These are phyloP conservation scores for Lophius americanus DNA, from an alignment of 2,797 vertebrate species.

Conservation along the genomic window DNA sequence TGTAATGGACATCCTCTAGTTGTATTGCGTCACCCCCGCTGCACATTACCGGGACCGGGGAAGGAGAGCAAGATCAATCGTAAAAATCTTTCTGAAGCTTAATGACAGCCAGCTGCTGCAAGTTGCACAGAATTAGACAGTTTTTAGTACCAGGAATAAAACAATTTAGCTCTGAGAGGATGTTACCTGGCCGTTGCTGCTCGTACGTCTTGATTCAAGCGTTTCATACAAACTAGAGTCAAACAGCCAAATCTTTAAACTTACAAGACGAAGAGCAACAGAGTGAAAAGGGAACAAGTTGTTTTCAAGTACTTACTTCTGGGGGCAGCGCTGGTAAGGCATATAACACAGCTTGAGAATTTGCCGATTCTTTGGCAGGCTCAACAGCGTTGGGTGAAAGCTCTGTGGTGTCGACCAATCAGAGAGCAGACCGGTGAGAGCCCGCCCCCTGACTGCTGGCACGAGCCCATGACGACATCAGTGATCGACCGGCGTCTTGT, in stretches of 20 bases:
- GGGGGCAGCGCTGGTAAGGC: slow-evolving; percentile 15
- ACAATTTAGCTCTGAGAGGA: too few relatives aligned
- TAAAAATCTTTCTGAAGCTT: not conserved
- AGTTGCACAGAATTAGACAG: too few relatives aligned
- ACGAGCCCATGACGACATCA: slow-evolving; percentile 26
- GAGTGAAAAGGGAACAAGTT: too few relatives aligned
- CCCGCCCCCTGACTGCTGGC: slow-evolving; percentile 48
- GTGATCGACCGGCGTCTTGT: not conserved
- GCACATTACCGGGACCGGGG: not conserved
- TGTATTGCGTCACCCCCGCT: slow-evolving; percentile 69
- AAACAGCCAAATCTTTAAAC: not conserved
- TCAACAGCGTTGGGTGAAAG: slow-evolving; percentile 34
- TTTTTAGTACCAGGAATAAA: too few relatives aligned
- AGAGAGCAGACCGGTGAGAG: slow-evolving; percentile 38
- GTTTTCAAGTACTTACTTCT: slow-evolving; percentile 45
- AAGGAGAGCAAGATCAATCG: not conserved
- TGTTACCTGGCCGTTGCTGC: slow-evolving; percentile 9
- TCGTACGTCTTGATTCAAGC: not conserved
- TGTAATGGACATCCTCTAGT: slow-evolving; percentile 44
- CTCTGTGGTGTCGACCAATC: slow-evolving; percentile 54
- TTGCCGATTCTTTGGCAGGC: not conserved
- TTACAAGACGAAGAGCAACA: too few relatives aligned
- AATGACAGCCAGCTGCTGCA: not conserved
- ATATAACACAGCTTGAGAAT: slow-evolving; percentile 23
- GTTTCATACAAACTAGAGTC: not conserved